Conservation (phyloP, 2,113 vertebrate species). For the Cebidichthys violaceus region DNA sequence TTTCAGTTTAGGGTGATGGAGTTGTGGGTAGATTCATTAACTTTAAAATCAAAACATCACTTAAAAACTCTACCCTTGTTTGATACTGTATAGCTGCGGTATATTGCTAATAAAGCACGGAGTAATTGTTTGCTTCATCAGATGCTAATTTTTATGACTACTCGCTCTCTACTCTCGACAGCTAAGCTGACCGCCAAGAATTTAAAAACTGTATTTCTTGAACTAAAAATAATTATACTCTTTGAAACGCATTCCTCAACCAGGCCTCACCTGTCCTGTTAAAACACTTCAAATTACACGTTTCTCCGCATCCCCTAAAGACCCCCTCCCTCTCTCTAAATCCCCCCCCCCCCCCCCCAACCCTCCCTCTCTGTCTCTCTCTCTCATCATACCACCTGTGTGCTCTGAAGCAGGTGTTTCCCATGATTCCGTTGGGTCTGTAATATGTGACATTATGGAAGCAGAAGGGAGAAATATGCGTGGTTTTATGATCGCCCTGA, state of each 20-base stretch:
- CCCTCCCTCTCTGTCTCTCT: neutral
- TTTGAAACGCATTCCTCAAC: slow-evolving; percentile 46
- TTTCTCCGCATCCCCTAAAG: slow-evolving; percentile 38
- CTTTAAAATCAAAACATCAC: neutral
- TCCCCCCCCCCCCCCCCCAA: neutral
- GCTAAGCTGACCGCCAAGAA: neutral
- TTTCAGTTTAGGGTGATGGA: too few species aligned
- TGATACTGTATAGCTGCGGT: too few species aligned
- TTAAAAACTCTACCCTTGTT: too few species aligned
- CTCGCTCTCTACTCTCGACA: neutral
- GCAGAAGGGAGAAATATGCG: slow-evolving; percentile 59
- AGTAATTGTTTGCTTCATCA: neutral
- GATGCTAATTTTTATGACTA: neutral
- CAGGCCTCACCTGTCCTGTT: slow-evolving; percentile 41
- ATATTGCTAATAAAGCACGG: neutral
- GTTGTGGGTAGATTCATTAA: neutral
- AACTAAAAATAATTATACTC: slow-evolving; percentile 55
- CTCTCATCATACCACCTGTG: slow-evolving; percentile 55
- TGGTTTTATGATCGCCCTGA: slow-evolving; percentile 57
- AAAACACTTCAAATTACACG: slow-evolving; percentile 67
- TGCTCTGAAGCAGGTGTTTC: slow-evolving; percentile 76
- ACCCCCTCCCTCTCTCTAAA: neutral
- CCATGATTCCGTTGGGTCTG: slow-evolving; percentile 56
- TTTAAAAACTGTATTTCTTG: slow-evolving; percentile 24
- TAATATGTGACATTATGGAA: slow-evolving; percentile 70